Percentiles rank a stretch among this genome's conserved stretches.
These are phyloP conservation scores for Sorex araneus DNA, from an alignment of 2,113 vertebrate genomes.

Conservation along the genomic window DNA sequence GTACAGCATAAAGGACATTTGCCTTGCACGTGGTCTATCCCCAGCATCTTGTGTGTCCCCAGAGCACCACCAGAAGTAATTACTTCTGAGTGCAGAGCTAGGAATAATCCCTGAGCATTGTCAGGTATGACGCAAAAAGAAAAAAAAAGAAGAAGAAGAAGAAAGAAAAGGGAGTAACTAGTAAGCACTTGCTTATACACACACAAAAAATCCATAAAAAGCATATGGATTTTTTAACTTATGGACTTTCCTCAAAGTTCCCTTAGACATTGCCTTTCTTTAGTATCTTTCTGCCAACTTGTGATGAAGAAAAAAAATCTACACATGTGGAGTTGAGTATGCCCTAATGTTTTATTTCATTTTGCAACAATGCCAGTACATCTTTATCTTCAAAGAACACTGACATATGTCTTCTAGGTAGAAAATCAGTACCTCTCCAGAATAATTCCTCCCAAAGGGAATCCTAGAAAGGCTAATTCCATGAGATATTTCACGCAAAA, in stretches of 20 bases:
- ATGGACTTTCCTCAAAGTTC: neutral
- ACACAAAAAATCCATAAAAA: neutral
- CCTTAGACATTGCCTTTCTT: neutral
- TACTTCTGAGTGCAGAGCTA: no score
- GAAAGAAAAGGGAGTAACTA: neutral
- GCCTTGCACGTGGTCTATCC: no score
- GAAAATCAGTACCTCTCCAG: neutral
- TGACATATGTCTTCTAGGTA: neutral
- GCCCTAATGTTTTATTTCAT: conserved; percentile 43
- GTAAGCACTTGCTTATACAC: neutral
- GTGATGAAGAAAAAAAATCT: neutral
- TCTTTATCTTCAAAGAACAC: conserved; percentile 44
- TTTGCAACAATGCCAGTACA: neutral
- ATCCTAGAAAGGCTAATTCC: conserved; percentile 31
- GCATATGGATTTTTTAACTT: neutral
- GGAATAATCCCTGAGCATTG: no score
- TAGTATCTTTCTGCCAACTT: neutral
- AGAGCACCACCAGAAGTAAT: no score
- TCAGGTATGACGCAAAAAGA: no score
- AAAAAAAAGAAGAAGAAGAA: no score
- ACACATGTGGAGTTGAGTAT: neutral
- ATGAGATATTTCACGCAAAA: neutral
- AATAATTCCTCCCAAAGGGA: neutral
- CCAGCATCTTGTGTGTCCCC: no score
- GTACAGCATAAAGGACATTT: no score